These are phyloP conservation scores for Trematocara unimaculatum DNA, from an alignment of 2,113 vertebrate species.

Conservation along the genomic window DNA sequence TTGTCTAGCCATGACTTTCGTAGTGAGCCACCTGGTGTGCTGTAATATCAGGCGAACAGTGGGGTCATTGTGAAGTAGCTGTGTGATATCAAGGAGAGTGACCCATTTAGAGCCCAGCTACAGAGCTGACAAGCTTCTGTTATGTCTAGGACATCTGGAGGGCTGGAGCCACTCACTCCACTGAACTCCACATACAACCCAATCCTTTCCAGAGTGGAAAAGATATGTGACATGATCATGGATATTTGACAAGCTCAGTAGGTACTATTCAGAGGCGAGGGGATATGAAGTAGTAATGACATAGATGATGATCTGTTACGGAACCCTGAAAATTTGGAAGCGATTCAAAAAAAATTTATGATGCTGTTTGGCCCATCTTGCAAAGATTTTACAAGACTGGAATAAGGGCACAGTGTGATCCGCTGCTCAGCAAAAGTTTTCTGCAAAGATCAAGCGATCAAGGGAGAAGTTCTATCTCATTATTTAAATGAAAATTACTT, in stretches of 20 bases:
- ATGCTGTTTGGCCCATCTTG: conserved; percentile 20
- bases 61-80: conserved; percentile 69
- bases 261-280: not conserved
- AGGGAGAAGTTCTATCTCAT: conserved; percentile 30
- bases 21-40: conserved; percentile 68
- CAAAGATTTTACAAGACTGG: conserved; percentile 14
- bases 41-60: conserved; percentile 70
- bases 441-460: conserved; percentile 44
- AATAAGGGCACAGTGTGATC: not conserved
- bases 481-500: conserved; percentile 53
- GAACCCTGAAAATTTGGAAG: conserved; percentile 14
- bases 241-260: conserved; percentile 30
- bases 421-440: conserved; percentile 25
- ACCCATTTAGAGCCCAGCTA: conserved; percentile 67
- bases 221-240: conserved; percentile 7
- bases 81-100: conserved; percentile 67
- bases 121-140: conserved; percentile 63
- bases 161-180: conserved; percentile 12
- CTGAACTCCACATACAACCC: conserved; percentile 5
- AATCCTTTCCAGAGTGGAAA: conserved; percentile 13
- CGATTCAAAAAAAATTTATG: conserved; percentile 14
- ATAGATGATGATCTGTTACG: not conserved
- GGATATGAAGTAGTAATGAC: conserved; percentile 4
- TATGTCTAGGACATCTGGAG: conserved; percentile 68
- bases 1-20: conserved; percentile 57